Evolutionary conservation across 2,888 invertebrate species (phyloP), one percentile per base, ranked within the genome.

Genomic region (Drosophila mimetica): DNA sequence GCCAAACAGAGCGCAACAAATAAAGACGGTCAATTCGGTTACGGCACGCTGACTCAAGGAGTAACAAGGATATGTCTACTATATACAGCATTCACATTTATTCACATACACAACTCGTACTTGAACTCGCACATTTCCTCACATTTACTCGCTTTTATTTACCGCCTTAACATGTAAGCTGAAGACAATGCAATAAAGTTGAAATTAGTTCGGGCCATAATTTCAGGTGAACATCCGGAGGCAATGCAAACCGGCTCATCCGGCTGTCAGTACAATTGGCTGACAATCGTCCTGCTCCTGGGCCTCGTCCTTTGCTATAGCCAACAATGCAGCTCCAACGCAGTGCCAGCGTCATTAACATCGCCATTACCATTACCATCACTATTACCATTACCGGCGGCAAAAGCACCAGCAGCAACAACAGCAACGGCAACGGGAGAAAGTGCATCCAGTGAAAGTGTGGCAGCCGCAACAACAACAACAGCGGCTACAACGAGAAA

Each of bases 141-240:
- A 37, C 5, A 37, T 20, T 52, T n/a, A 52, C 41, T 50, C 25
- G 54, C 67, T 60, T 71, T 74, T 70, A 69, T 80, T 57, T 58
- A 63, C 65, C 59, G 25, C 25, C 75, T 82, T 82, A 86, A 86
- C 77, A 77, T 86, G 73, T 83, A 88, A 83, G 88, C 82, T 72
- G 48, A 88, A 83, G 83, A 90, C 90, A 86, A 88, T 83, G 81
- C 90, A 91, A 91, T 90, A 90, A 89, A 90, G 88, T 91, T 91
- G 89, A 91, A 90, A 91, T 90, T 90, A 92, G 91, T 92, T 90
- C 91, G 92, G 86, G 90, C 92, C 80, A 91, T 92, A 81, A 91
- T 92, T 92, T 91, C 92, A 92, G 92, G 92, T 91, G 92, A 92
- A 91, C 92, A 92, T 90, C 92, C 92, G 76, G 92, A 92, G 85